Evolutionary conservation across 2,113 vertebrate genomes (phyloP), one percentile per base, ranked within the genome.

Genomic region (Micronycteris hirsuta): DNA sequence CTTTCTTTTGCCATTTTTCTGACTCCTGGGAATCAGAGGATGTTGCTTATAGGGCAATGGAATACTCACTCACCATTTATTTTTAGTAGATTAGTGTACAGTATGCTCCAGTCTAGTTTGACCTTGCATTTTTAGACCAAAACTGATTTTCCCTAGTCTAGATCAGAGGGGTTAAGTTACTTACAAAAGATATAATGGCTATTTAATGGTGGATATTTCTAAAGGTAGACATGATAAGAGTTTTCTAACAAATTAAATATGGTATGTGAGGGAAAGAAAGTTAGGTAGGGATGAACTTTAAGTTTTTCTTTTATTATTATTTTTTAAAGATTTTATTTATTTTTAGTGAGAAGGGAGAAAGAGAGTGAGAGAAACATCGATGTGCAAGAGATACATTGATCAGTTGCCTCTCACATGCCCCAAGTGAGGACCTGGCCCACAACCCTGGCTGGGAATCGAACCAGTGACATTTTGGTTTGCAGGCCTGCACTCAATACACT

Each of bases 221-320:
- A 45, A 93, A 70, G 33, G 17, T 43, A 83, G 91, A 70, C 3
- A 41, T 16, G 28, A 94, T 26, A 83, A 83, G 80, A 86, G 68
- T 78, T 91, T 95, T 93, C 68, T 78, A 78, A 61, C 28, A 83
- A 63, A 86, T 82, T 93, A 95, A 74, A 86, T 81, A 47, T 36
- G 13, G 14, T 19, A 1, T 91, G 8, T 63, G 73, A 81, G 61
- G 38, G 28, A 87, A 65, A 85, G 28, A 87, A 63, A 84, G 15
- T 52, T 58, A 90, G 41, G 65, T 36, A 85, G 78, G 43, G 43
- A 45, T 41, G 33, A 80, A 45, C 2, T 24, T 67, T 38, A 95
- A 82, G 38, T 67, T 93, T 82, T 65, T 14, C 0, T 13, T 49
- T 38, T 28, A 61, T 28, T 61, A 61, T 61, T 61, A 61, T 61